Percentiles rank a stretch among this genome's conserved stretches.
phyloP scores from a whole-genome alignment of 2,113 vertebrate species.

The Noturus placidus region DNA sequence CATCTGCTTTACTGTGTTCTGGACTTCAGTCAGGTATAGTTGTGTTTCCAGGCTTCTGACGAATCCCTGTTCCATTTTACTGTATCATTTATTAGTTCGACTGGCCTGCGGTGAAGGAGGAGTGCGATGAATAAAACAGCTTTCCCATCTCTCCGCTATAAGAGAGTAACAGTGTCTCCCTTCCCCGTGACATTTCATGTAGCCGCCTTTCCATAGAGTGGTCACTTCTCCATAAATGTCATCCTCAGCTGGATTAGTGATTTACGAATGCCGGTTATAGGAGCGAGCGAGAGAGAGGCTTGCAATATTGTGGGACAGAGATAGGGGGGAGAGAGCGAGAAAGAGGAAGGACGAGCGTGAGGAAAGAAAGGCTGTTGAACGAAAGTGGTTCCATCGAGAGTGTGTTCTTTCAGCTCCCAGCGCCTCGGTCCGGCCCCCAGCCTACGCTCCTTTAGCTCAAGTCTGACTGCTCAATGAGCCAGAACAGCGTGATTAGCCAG shows the following conservation, averaged over 20 bases:
- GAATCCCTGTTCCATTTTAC: constrained; percentile 34
- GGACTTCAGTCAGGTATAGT: constrained; percentile 11
- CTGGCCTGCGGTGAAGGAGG: constrained; percentile 37
- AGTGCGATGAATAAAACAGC: constrained; percentile 46
- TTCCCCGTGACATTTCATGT: constrained; percentile 50
- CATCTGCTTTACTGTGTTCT: constrained; percentile 14
- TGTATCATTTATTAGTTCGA: constrained; percentile 46
- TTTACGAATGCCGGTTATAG: constrained; percentile 48
- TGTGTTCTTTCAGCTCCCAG: constrained; percentile 16
- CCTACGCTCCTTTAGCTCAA: constrained; percentile 31
- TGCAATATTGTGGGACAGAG: constrained; percentile 5
- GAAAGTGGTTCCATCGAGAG: constrained; percentile 12
- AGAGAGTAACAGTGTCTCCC: constrained; percentile 31
- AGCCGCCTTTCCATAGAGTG: constrained; percentile 47
- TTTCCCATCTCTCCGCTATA: constrained; percentile 33
- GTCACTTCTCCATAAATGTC: constrained; percentile 59
- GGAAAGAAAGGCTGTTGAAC: background rate
- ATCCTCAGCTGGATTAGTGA: constrained; percentile 53
- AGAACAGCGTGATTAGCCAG: constrained; percentile 54
- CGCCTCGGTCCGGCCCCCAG: constrained; percentile 20
- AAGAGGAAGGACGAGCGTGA: background rate
- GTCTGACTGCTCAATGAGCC: constrained; percentile 54
- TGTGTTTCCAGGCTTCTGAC: constrained; percentile 26
- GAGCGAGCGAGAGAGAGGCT: constrained; percentile 6
- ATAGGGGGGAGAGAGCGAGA: background rate